These are phyloP conservation scores for Tipula unca DNA, from an alignment of 2,888 invertebrate species.

Conservation along the genomic window DNA sequence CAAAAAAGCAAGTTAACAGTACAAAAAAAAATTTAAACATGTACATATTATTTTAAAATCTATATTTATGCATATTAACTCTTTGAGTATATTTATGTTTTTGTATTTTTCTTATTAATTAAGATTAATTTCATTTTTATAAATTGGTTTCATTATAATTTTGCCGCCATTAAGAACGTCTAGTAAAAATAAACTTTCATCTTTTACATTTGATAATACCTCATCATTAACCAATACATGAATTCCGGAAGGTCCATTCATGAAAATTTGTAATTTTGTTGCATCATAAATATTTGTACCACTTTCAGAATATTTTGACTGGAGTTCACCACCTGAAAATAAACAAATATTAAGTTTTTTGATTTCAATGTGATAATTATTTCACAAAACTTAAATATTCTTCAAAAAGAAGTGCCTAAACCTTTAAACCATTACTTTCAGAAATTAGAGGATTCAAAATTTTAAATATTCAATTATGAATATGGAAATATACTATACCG, in stretches of 20 bases:
- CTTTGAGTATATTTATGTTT: background rate
- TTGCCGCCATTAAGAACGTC: constrained; percentile 46
- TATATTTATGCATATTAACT: background rate
- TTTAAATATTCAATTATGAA: no score
- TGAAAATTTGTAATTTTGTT: constrained; percentile 53
- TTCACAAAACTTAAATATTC: no score
- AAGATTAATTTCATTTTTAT: constrained; percentile 34
- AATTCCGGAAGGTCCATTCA: constrained; percentile 77
- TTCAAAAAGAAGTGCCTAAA: no score
- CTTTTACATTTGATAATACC: constrained; percentile 71
- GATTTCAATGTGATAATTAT: no score
- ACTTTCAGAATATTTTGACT: constrained; percentile 41
- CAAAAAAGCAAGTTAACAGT: background rate
- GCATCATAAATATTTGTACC: constrained; percentile 45
- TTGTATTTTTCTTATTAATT: background rate
- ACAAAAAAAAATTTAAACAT: background rate
- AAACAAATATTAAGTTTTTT: background rate
- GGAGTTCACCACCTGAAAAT: constrained; percentile 30
- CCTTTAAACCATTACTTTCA: no score
- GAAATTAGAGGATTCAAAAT: no score
- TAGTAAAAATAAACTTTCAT: constrained; percentile 62
- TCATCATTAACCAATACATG: constrained; percentile 79
- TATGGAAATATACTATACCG: no score
- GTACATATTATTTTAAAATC: background rate
- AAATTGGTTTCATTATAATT: constrained; percentile 44